Conservation (phyloP, 2,888 invertebrate genomes). For the Prenolepis imparis region DNA sequence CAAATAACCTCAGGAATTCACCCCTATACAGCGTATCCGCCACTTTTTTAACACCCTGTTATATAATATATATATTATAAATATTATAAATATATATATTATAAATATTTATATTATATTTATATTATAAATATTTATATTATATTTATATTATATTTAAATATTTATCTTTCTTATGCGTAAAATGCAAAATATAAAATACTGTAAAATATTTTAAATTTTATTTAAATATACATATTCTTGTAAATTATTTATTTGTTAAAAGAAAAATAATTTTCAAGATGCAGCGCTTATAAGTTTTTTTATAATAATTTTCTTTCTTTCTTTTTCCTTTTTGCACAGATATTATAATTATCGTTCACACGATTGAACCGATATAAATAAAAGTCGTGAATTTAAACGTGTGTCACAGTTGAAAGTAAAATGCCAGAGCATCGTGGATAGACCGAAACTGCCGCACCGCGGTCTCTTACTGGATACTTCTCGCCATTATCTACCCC, state of each 20-base stretch:
- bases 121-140: no score
- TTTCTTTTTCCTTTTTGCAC: neutral
- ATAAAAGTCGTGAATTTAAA: neutral
- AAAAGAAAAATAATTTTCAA: constrained; percentile 7
- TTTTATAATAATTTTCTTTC: neutral
- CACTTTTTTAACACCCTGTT: no score
- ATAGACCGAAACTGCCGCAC: constrained; percentile 93
- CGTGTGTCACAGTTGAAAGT: constrained; percentile 88
- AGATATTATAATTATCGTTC: neutral
- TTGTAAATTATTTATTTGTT: neutral
- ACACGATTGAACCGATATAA: neutral
- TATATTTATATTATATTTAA: no score
- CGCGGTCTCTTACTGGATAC: constrained; percentile 96
- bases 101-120: no score
- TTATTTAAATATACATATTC: neutral
- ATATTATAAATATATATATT: no score
- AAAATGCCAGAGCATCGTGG: constrained; percentile 90
- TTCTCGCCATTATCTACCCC: constrained; percentile 93
- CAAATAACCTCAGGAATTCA: no score
- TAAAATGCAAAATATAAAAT: neutral
- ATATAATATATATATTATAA: no score
- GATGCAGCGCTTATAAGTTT: neutral
- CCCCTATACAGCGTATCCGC: no score
- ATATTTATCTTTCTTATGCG: neutral
- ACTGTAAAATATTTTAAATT: neutral